phyloP scores from a whole-genome alignment of 2,888 invertebrate species.

The Tipula confusa region DNA sequence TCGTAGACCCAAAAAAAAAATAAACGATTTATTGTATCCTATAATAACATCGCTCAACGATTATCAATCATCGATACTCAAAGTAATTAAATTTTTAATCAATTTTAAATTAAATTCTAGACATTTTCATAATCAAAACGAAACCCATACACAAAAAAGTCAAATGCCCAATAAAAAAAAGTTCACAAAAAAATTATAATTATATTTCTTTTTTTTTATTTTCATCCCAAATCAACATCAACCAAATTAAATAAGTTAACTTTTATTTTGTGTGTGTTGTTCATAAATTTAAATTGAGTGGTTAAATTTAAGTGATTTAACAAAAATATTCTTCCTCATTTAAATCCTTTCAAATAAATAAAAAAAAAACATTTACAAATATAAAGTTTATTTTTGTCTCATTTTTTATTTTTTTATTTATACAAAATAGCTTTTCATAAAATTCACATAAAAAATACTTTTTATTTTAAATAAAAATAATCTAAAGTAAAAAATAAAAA shows the following conservation, averaged over 20 bases:
- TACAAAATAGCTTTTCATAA: background rate
- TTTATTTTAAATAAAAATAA: background rate
- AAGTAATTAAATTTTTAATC: constrained; percentile 1
- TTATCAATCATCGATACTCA: background rate
- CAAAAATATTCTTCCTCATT: background rate
- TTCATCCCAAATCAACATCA: constrained; percentile 6
- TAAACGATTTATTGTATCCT: background rate
- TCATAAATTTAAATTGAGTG: background rate
- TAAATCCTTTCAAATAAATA: background rate
- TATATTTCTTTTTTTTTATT: background rate
- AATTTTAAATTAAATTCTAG: background rate
- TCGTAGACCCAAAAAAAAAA: too few relatives aligned
- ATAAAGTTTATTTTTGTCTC: background rate
- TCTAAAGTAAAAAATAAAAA: background rate
- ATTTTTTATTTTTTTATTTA: background rate
- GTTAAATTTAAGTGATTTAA: constrained; percentile 3
- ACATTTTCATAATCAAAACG: background rate
- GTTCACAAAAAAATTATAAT: background rate
- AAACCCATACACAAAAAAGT: background rate
- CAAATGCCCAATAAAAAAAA: background rate
- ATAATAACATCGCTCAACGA: background rate
- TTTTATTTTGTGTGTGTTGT: constrained; percentile 7
- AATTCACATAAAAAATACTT: background rate
- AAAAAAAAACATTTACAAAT: background rate
- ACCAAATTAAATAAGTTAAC: constrained; percentile 12